These are phyloP conservation scores for Myanophis thanlyinensis DNA, from an alignment of 2,113 vertebrate genomes.

Conservation along the genomic window DNA sequence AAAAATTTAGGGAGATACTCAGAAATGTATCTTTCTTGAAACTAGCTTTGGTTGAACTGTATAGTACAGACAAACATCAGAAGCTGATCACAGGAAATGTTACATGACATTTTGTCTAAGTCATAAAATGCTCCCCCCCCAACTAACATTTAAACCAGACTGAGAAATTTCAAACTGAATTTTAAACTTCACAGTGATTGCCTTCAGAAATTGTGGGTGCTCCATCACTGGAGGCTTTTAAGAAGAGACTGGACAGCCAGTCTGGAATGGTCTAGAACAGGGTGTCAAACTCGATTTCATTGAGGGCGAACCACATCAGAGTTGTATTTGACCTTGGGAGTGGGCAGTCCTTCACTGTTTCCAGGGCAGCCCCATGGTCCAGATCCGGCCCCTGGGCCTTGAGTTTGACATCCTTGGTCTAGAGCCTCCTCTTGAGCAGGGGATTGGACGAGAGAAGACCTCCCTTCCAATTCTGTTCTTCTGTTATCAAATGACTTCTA, in stretches of 20 bases:
- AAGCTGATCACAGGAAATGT: neutral
- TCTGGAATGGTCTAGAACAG: neutral
- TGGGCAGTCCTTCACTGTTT: too few relatives aligned
- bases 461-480: neutral
- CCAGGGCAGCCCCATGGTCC: too few relatives aligned
- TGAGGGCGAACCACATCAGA: too few relatives aligned
- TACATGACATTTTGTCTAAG: neutral
- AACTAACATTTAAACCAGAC: neutral
- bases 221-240: neutral
- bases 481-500: neutral
- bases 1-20: neutral
- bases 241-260: neutral
- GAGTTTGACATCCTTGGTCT: too few relatives aligned
- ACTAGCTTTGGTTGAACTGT: neutral
- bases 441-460: neutral
- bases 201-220: neutral
- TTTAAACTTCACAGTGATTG: neutral
- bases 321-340: too few relatives aligned
- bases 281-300: too few relatives aligned
- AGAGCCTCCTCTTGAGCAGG: neutral
- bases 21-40: neutral
- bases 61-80: neutral
- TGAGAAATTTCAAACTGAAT: neutral
- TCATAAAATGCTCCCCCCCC: neutral
- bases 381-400: too few relatives aligned